Evolutionary conservation across 1,140 invertebrate genomes (phyloP), one percentile per base, ranked within the genome.

Genomic region (Listronotus bonariensis): DNA sequence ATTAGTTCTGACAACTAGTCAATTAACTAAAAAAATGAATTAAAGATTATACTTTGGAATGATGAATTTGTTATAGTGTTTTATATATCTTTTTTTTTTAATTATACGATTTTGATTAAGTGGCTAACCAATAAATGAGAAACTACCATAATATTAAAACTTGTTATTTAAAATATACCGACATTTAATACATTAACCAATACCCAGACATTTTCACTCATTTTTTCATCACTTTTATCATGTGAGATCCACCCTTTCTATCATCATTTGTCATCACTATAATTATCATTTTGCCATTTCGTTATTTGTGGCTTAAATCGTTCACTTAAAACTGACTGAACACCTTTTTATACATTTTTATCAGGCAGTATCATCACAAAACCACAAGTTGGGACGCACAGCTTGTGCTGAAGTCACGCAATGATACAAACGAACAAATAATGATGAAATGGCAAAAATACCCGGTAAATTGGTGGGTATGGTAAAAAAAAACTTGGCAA

Each of bases 271-370:
- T 51, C 20, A 51, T 31, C 48, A 51, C 41, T 11, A 11, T 55
- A 41, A 55, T 55, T 17, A 55, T 41, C 41, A 17, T 41, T 41
- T 36, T 43, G 34, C 53, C 53, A 55, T 55, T 55, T 55, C 53
- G 38, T 55, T 55, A 55, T 38, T 18, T 14, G 26, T 31, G 20
- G 14, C 17, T 42, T 41, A 41, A 12, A n/a, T 17, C 53, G 18
- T 34, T 51, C 18, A 32, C 18, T 32, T 9, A 51, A 51, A 51
- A 51, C 48, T 51, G 48, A 55, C 36, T 31, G 34, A 40, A 43
- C 53, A 15, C 53, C 36, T 55, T 55, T 46, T 41, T 26, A 26
- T 26, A 20, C 18, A 6, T 32, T 26, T 11, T 51, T 51, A 51
- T 51, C 48, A 10, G 15, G 10, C 7, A 17, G 32, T 55, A 55